Evolutionary conservation across 2,888 invertebrate genomes (phyloP).

Genomic region (Siphonodentalium dalli): DNA sequence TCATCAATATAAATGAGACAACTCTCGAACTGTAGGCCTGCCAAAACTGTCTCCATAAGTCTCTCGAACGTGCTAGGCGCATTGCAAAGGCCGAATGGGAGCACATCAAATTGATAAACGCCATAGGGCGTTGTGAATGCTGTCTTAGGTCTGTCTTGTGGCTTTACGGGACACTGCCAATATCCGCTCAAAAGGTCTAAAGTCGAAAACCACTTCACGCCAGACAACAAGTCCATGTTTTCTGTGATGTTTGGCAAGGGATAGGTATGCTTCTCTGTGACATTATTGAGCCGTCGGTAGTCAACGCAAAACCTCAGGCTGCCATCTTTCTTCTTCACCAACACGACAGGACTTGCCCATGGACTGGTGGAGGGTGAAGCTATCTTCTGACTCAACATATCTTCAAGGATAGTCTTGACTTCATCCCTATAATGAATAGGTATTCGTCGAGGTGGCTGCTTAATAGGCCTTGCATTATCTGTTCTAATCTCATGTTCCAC

Average conservation of each 20-base stretch:
- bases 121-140: conserved; percentile 4
- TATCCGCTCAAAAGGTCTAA: no score
- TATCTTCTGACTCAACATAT: conserved; percentile 9
- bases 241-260: conserved; percentile 2
- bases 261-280: conserved; percentile 2
- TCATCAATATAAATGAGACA: conserved; percentile 12
- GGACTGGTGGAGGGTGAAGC: conserved; percentile 12
- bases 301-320: conserved; percentile 10
- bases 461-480: conserved; percentile 11
- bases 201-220: neutral
- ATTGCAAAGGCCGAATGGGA: no score
- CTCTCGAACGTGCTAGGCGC: neutral
- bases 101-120: conserved; percentile 2
- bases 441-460: conserved; percentile 10
- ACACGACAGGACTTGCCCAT: conserved; percentile 15
- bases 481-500: conserved; percentile 7
- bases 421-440: conserved; percentile 8
- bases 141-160: conserved; percentile 5
- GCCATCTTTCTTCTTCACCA: conserved; percentile 24
- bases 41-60: neutral
- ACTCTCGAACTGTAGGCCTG: conserved; percentile 3
- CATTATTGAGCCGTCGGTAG: conserved; percentile 2
- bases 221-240: neutral
- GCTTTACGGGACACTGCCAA: neutral
- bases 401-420: conserved; percentile 7